Evolutionary conservation across 30 jellyfish, hydroid and myxozoan genomes (phyloP), one percentile per base, ranked within the genome.

Genomic region (Turritopsis rubra): DNA sequence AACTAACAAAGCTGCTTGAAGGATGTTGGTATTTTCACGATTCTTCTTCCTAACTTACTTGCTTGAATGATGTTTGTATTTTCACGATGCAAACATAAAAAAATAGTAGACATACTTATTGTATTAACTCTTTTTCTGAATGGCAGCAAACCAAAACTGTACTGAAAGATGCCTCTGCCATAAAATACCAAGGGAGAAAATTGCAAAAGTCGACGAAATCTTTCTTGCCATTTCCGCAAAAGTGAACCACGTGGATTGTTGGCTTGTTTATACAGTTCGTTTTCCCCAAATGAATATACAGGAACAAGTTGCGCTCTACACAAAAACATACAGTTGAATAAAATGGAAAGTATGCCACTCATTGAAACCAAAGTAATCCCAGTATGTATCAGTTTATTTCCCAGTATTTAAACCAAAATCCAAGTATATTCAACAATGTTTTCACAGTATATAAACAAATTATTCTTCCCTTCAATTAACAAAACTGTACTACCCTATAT

Each of bases 131-230:
- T 89, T 26, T 78, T 93, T 73, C 96, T 76, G 80, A 84, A 87
- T 0, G 98, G 98, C 52, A 92, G 87, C 30, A 92, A 72, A 8
- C 98, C 98, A 87, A 88, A 92, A 53, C 75, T 80, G 79, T 92
- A 88, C 73, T 92, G 98, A 84, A 92, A 92, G 7, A 92, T 92
- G 21, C 98, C 96, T 52, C 98, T 81, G 21, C 96, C 96, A 88
- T 88, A 92, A 71, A 92, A 88, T 7, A 92, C 79, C 66, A 88
- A 80, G 75, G 98, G 98, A 52, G 98, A 95, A 88, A 92, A 87
- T 21, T 96, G 72, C 22, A 88, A 27, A 28, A 74, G 21, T 60
- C 87, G 85, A 88, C 80, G 90, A 27, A 88, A 52, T 74, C 79
- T 74, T 1, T 66, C 85, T 53, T 87, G 98, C 70, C 88, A 54